Percentiles rank a stretch among this genome's conserved stretches.
These are phyloP conservation scores for Bradypodion pumilum DNA, from an alignment of 2,797 vertebrate species.

Conservation along the genomic window DNA sequence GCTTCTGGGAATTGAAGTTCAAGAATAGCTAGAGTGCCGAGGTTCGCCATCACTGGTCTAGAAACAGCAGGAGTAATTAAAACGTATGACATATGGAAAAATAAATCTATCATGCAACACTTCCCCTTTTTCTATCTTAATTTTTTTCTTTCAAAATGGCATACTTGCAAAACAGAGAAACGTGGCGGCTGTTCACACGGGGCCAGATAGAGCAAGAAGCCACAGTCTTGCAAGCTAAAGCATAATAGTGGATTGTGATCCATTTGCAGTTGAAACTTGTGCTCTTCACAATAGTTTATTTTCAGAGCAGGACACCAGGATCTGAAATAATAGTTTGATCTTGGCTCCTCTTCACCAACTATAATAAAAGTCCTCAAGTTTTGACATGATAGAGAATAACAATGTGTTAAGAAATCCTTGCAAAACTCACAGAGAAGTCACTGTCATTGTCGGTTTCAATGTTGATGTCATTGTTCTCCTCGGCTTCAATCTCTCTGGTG, in stretches of 20 bases:
- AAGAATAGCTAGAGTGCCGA: no score
- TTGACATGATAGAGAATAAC: background rate
- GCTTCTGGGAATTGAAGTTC: no score
- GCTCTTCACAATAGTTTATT: background rate
- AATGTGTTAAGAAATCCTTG: background rate
- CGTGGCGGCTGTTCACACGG: background rate
- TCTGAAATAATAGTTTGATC: background rate
- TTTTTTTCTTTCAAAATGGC: background rate
- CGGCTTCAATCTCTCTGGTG: constrained; percentile 95
- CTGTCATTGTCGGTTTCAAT: constrained; percentile 94
- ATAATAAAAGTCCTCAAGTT: background rate
- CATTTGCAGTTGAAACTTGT: background rate
- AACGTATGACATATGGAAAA: background rate
- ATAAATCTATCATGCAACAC: background rate
- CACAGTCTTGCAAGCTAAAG: background rate
- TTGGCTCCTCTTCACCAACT: background rate
- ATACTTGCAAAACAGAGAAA: background rate
- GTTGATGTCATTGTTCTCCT: constrained; percentile 88
- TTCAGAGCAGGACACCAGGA: background rate
- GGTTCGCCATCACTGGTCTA: no score
- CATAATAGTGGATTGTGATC: background rate
- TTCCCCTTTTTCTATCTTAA: background rate
- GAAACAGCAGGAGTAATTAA: background rate
- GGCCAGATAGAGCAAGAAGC: background rate
- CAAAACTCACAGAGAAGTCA: constrained; percentile 89